These are phyloP conservation scores for Lepidurus arcticus DNA, from an alignment of 1,140 invertebrate species.

Conservation along the genomic window DNA sequence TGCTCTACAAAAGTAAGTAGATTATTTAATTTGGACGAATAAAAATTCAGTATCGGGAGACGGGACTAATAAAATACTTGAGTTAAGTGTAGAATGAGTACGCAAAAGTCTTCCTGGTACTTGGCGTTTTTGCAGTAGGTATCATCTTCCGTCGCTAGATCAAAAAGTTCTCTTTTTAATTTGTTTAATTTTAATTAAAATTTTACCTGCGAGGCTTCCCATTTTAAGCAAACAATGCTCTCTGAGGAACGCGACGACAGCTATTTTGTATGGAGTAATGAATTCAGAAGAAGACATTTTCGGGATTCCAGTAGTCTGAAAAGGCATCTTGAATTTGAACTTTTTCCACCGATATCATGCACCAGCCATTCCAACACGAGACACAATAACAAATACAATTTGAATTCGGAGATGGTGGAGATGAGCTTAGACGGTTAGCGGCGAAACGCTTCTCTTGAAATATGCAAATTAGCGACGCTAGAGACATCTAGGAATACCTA, in stretches of 20 bases:
- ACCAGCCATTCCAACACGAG: neutral
- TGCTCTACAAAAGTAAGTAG: neutral
- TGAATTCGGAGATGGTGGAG: neutral
- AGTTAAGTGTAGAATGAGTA: conserved; percentile 4
- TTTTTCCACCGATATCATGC: neutral
- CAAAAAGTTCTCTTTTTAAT: neutral
- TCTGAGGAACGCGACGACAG: neutral
- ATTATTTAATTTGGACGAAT: neutral
- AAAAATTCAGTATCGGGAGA: neutral
- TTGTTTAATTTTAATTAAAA: neutral
- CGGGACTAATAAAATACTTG: neutral
- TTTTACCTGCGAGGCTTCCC: neutral
- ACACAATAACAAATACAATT: neutral
- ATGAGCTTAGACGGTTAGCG: too few relatives aligned
- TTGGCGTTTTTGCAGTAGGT: neutral
- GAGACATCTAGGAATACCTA: too few relatives aligned
- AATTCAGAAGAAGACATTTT: neutral
- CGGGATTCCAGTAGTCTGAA: neutral
- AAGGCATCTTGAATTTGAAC: neutral
- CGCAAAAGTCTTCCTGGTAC: neutral
- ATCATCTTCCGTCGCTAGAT: neutral
- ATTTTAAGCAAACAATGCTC: conserved; percentile 11
- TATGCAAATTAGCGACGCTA: too few relatives aligned
- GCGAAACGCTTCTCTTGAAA: too few relatives aligned
- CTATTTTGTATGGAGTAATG: neutral